Evolutionary conservation across 2,113 vertebrate genomes (phyloP), one percentile per base, ranked within the genome.

Genomic region (Oenanthe melanoleuca): DNA sequence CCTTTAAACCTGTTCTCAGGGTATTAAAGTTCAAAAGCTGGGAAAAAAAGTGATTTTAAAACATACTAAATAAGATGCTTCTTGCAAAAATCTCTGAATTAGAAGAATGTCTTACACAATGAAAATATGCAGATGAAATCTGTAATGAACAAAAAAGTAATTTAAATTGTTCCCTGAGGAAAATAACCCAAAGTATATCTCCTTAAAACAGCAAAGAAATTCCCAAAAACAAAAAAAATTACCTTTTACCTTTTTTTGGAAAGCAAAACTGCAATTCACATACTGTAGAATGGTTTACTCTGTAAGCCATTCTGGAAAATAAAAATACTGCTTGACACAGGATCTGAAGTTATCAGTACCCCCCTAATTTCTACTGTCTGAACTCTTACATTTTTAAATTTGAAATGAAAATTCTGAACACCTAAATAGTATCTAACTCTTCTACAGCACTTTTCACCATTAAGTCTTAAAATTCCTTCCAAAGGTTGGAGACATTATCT

Each of bases 81-180:
- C 74, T 92, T 92, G 84, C n/a, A 34, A 85, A 94, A 72, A 81
- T 81, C 42, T 89, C 73, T 34, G 33, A 89, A 91, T 84, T 55
- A 81, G 17, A 73, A 70, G 42, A 92, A 84, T 17, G 53, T 37
- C 42, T 86, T 63, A 56, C 24, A 50, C 28, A 91, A 92, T 8
- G 2, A 89, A 92, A 91, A 77, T 40, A 73, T 45, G 40, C 45
- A 86, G 70, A 82, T 94, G 70, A 91, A 94, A 87, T 82, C 74
- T 87, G 47, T 65, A 95, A 94, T 42, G 53, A 95, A 87, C 33
- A 77, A 67, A 89, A 44, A 91, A 53, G 25, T 89, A 91, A 93
- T 82, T 91, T 85, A 89, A 89, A 65, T 42, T 53, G 28, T 57
- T 87, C 78, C 85, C 50, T 11, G 52, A 77, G 80, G 74, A 95